These are phyloP conservation scores for Hippopotamus amphibius DNA, from an alignment of 2,113 vertebrate species.

Conservation along the genomic window DNA sequence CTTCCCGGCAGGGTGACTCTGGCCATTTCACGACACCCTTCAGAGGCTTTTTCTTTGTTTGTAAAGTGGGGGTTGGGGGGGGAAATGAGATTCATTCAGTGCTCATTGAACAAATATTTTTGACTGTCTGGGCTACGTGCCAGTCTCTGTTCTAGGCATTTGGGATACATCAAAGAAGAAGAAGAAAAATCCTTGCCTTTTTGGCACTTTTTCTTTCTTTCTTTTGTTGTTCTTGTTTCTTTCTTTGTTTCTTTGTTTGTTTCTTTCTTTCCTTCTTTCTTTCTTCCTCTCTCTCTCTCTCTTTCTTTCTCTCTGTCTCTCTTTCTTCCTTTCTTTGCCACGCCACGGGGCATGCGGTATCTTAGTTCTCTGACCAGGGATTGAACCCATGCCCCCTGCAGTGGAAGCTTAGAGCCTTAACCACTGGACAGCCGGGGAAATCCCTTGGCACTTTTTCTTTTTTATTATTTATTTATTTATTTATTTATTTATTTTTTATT, in stretches of 20 bases:
- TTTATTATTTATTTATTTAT: too few species aligned
- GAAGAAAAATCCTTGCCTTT: background rate
- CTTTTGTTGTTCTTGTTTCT: too few species aligned
- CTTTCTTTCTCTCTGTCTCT: too few species aligned
- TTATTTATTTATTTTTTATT: too few species aligned
- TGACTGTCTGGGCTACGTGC: background rate
- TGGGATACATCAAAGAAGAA: background rate
- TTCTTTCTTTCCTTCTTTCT: too few species aligned
- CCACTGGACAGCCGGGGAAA: too few species aligned
- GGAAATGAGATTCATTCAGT: background rate
- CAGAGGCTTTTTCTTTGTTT: background rate
- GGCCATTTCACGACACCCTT: background rate
- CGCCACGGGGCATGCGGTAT: background rate
- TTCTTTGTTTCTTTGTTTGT: too few species aligned
- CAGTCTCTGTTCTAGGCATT: background rate
- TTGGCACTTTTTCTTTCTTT: background rate
- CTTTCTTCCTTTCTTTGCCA: background rate
- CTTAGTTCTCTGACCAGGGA: background rate
- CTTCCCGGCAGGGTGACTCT: background rate
- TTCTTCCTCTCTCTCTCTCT: too few species aligned
- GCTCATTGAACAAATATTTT: background rate
- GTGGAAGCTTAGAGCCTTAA: background rate
- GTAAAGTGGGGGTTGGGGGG: background rate
- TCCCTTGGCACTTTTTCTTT: background rate
- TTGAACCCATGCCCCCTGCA: background rate